These are phyloP conservation scores for Parnassius mnemosyne DNA, from an alignment of 2,888 invertebrate genomes.

Conservation along the genomic window DNA sequence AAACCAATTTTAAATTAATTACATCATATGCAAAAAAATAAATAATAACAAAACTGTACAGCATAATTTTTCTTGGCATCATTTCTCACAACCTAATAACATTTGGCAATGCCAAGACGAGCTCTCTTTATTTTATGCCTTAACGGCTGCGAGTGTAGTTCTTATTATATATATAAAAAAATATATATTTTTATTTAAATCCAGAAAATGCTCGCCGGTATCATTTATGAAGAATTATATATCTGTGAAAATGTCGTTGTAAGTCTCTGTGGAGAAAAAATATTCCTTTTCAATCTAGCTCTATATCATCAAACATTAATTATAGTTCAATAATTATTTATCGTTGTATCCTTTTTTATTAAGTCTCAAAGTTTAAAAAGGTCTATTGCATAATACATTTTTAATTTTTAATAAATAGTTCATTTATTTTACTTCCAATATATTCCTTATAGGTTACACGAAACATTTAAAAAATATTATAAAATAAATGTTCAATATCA, in stretches of 20 bases:
- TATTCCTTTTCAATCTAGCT: too few relatives aligned
- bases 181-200: slow-evolving; percentile 10
- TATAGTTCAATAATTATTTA: too few relatives aligned
- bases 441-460: too few relatives aligned
- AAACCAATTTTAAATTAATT: slow-evolving; percentile 1
- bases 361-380: too few relatives aligned
- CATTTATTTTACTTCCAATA: too few relatives aligned
- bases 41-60: slow-evolving; percentile 33
- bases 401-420: too few relatives aligned
- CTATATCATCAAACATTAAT: too few relatives aligned
- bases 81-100: slow-evolving; percentile 39
- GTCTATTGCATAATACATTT: too few relatives aligned
- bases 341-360: too few relatives aligned
- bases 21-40: too few relatives aligned
- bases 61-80: slow-evolving; percentile 41
- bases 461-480: too few relatives aligned
- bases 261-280: slow-evolving; percentile 1
- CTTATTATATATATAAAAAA: slow-evolving; percentile 27
- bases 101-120: slow-evolving; percentile 37
- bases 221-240: slow-evolving; percentile 27
- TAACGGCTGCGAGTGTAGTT: slow-evolving; percentile 39
- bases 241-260: slow-evolving; percentile 32
- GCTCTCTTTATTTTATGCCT: slow-evolving; percentile 48
- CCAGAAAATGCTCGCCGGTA: slow-evolving; percentile 25
- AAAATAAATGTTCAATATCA: too few relatives aligned